phyloP scores from a whole-genome alignment of 2,797 vertebrate genomes.

The Halcyon smyrnensis region DNA sequence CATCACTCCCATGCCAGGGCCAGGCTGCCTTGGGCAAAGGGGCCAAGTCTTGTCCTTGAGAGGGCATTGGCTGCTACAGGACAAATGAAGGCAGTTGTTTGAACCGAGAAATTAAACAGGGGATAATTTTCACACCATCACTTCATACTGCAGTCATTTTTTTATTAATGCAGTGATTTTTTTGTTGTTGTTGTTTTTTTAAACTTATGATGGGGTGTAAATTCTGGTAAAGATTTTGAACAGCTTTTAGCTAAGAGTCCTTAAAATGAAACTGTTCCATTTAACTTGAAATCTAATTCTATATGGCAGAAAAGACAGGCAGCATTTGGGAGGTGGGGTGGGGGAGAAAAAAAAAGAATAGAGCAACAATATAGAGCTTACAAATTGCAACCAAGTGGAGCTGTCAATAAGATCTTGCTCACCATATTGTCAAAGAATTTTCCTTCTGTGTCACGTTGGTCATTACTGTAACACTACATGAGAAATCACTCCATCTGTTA shows the following conservation, averaged over 20 bases:
- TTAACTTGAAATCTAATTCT: conserved; percentile 62
- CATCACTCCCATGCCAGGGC: fast-evolving
- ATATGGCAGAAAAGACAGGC: conserved; percentile 54
- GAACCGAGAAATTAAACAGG: neutral
- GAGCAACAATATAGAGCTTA: conserved; percentile 44
- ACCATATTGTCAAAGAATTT: conserved; percentile 78
- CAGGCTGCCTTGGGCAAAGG: neutral
- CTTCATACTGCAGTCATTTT: neutral
- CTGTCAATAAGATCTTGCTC: conserved; percentile 80
- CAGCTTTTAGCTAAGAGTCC: conserved; percentile 35
- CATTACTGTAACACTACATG: conserved; percentile 78
- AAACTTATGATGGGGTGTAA: neutral
- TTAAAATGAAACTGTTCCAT: conserved; percentile 58
- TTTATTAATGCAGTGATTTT: neutral
- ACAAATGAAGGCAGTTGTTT: neutral
- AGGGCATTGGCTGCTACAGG: neutral
- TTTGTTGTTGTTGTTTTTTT: neutral
- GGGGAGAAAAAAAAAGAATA: conserved; percentile 45
- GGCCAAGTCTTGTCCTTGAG: neutral
- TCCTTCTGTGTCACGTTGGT: conserved; percentile 80
- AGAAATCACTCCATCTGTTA: conserved; percentile 84
- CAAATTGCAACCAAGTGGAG: conserved; percentile 65
- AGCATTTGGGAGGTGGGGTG: conserved; percentile 38
- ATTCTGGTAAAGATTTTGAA: conserved; percentile 36
- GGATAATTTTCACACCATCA: neutral